Conservation (phyloP, 1,140 invertebrate genomes). For the Octopus sinensis region DNA sequence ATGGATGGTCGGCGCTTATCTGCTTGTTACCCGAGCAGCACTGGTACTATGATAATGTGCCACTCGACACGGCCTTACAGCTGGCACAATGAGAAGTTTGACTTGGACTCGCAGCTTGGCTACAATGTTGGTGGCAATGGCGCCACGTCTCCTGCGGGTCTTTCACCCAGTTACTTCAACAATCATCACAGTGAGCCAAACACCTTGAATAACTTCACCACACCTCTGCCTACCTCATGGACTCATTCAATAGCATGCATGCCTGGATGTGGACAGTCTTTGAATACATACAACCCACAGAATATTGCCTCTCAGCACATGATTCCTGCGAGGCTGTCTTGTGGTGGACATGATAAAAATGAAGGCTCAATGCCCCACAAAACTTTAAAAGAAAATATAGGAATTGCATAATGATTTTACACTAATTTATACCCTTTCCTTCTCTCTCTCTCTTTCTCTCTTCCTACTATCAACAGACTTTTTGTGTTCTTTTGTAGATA, state of each 20-base stretch:
- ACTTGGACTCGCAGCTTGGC: slow-evolving; percentile 40
- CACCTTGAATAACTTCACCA: slow-evolving; percentile 31
- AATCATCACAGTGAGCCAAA: slow-evolving; percentile 44
- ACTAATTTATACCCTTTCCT: too few relatives aligned
- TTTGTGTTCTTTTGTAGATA: too few relatives aligned
- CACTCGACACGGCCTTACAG: slow-evolving; percentile 44
- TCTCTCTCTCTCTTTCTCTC: too few relatives aligned
- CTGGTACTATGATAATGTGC: slow-evolving; percentile 34
- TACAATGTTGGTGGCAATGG: slow-evolving; percentile 15
- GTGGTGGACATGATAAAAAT: slow-evolving; percentile 42
- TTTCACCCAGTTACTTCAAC: slow-evolving; percentile 27
- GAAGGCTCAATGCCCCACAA: slow-evolving; percentile 44
- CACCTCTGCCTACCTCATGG: slow-evolving; percentile 29
- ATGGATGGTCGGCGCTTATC: slow-evolving; percentile 45
- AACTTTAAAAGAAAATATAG: slow-evolving; percentile 47
- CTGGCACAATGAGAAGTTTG: slow-evolving; percentile 53
- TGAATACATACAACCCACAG: slow-evolving; percentile 37
- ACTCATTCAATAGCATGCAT: slow-evolving; percentile 35
- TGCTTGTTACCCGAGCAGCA: slow-evolving; percentile 37
- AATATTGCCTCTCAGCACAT: slow-evolving; percentile 38
- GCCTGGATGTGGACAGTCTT: slow-evolving; percentile 20
- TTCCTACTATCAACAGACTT: too few relatives aligned
- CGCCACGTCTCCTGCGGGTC: slow-evolving; percentile 16
- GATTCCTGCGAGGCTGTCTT: slow-evolving; percentile 44
- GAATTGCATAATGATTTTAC: slow-evolving; percentile 38